Evolutionary conservation across 2,113 vertebrate species (phyloP).

Genomic region (Mesocricetus auratus): DNA sequence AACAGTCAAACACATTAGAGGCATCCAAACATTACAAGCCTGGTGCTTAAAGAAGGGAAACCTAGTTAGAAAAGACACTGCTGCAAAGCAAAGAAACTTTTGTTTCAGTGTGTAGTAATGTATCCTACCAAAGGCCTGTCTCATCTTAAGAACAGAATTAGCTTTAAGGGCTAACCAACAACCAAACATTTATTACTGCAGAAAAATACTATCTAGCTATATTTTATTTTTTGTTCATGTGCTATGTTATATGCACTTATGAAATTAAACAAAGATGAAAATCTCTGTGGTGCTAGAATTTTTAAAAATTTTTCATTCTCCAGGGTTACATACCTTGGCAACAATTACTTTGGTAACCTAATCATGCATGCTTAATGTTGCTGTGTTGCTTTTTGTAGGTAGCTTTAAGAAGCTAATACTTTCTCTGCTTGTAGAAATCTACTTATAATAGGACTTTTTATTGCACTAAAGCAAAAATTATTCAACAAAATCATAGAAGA

Average conservation of each 20-base stretch:
- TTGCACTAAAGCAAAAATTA: slow-evolving; percentile 14
- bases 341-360: slow-evolving; percentile 43
- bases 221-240: slow-evolving; percentile 13
- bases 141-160: slow-evolving; percentile 33
- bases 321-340: neutral
- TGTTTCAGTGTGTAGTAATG: slow-evolving; percentile 8
- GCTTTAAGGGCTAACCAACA: slow-evolving; percentile 41
- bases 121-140: neutral
- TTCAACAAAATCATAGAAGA: no score
- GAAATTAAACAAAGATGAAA: slow-evolving; percentile 48
- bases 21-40: neutral
- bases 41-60: neutral
- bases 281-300: neutral
- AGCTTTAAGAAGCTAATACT: slow-evolving; percentile 37
- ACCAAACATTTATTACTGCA: neutral
- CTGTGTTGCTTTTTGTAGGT: neutral
- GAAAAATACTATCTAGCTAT: slow-evolving; percentile 10
- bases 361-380: neutral
- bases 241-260: neutral
- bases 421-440: slow-evolving; percentile 45
- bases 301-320: neutral
- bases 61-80: neutral
- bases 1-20: neutral
- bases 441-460: slow-evolving; percentile 40
- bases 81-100: slow-evolving; percentile 21